phyloP scores from a whole-genome alignment of 37 sponge, comb jelly and placozoan genomes.

The Axinella damicornis region DNA sequence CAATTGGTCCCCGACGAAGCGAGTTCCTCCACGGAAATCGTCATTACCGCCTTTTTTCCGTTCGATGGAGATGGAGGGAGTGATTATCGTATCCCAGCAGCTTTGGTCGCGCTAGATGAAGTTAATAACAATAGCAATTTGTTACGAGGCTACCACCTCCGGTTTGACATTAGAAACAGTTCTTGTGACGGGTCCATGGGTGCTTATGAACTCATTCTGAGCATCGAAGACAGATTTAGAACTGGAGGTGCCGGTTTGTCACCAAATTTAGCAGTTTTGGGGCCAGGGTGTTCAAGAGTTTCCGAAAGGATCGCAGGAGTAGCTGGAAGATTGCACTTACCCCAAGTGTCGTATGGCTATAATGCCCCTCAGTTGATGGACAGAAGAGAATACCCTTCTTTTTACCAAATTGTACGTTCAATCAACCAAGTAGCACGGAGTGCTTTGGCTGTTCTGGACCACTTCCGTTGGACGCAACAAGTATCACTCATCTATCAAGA shows the following conservation, averaged over 20 bases:
- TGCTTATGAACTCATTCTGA: neutral
- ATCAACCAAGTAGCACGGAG: too few species aligned
- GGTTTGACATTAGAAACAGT: conserved; percentile 10
- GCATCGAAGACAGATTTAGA: neutral
- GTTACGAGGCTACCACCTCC: conserved; percentile 1
- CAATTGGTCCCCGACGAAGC: neutral
- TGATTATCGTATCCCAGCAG: conserved; percentile 29
- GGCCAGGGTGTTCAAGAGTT: too few species aligned
- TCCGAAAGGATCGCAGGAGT: conserved; percentile 7
- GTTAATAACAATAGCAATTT: conserved; percentile 8
- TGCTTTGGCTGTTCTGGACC: conserved; percentile 2
- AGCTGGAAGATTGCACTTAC: neutral
- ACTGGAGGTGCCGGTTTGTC: neutral
- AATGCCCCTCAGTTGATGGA: neutral
- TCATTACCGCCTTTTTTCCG: conserved; percentile 4
- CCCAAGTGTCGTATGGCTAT: conserved; percentile 21
- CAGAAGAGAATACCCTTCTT: neutral
- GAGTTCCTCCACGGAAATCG: neutral
- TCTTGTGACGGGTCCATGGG: neutral
- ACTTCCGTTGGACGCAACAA: too few species aligned
- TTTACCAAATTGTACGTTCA: too few species aligned
- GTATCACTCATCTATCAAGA: too few species aligned
- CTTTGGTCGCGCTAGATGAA: conserved; percentile 23
- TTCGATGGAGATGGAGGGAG: neutral
- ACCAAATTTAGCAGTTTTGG: conserved; percentile 11